Percentiles rank a stretch among this genome's conserved stretches.
Conservation (phyloP, 2,797 vertebrate species). For the Babyrousa celebensis region DNA sequence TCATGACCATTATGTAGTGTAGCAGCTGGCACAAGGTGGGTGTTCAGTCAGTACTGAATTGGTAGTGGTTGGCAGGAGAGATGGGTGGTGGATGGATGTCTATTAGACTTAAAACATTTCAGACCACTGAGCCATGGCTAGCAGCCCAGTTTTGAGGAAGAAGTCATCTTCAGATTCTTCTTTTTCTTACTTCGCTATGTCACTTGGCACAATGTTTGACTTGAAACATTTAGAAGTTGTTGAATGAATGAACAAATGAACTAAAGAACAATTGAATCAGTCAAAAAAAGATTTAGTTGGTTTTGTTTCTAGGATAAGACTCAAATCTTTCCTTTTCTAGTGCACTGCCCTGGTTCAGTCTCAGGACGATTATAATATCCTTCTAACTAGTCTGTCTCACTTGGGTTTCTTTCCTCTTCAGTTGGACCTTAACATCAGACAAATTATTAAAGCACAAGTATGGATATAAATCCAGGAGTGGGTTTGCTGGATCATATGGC, state of each 20-base stretch:
- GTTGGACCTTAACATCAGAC: background rate
- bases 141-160: background rate
- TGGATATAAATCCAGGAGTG: background rate
- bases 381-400: background rate
- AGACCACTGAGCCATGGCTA: background rate
- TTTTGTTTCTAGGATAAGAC: slow-evolving; percentile 35
- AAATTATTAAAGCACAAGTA: slow-evolving; percentile 37
- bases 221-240: slow-evolving; percentile 9
- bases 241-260: slow-evolving; percentile 45
- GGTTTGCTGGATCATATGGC: too few relatives aligned
- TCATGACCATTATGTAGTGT: background rate
- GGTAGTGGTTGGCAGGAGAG: background rate
- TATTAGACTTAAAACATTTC: background rate
- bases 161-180: background rate
- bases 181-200: slow-evolving; percentile 15
- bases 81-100: background rate
- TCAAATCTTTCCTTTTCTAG: background rate
- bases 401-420: background rate
- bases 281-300: background rate
- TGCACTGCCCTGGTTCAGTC: background rate
- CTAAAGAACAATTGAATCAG: slow-evolving; percentile 12
- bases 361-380: background rate
- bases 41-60: background rate
- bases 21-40: background rate
- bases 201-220: background rate